Evolutionary conservation across 2,113 vertebrate genomes (phyloP).

Genomic region (Anoplopoma fimbria): DNA sequence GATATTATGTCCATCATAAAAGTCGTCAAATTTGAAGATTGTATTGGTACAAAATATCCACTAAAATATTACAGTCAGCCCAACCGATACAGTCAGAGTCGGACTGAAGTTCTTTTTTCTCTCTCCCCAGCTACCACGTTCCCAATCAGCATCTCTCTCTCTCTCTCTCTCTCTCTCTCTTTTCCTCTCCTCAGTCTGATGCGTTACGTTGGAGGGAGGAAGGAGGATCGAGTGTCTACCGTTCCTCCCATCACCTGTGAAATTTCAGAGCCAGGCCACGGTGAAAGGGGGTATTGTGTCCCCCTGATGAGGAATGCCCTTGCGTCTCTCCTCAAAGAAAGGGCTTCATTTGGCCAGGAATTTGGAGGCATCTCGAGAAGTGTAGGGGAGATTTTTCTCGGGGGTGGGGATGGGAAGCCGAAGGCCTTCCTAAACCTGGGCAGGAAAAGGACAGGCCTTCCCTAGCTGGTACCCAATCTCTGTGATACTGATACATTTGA

Average conservation of each 20-base stretch:
- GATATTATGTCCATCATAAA: neutral
- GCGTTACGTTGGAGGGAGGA: constrained; percentile 76
- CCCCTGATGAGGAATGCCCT: constrained; percentile 90
- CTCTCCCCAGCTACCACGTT: constrained; percentile 26
- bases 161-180: constrained; percentile 16
- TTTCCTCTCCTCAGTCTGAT: constrained; percentile 21
- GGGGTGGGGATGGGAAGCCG: constrained; percentile 65
- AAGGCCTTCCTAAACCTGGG: constrained; percentile 73
- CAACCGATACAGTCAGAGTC: neutral
- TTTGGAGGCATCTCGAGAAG: constrained; percentile 94
- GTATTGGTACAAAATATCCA: neutral
- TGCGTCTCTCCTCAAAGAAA: constrained; percentile 89
- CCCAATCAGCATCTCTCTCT: constrained; percentile 43
- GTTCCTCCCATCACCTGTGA: constrained; percentile 96
- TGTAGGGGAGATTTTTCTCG: constrained; percentile 80
- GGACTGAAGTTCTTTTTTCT: constrained; percentile 2
- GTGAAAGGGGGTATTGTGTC: constrained; percentile 97
- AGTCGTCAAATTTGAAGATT: neutral
- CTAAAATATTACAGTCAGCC: neutral
- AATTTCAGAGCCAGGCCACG: constrained; percentile 89
- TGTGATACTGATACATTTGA: neutral
- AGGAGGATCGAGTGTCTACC: constrained; percentile 87
- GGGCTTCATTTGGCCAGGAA: constrained; percentile 95
- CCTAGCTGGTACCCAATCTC: neutral
- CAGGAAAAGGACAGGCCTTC: constrained; percentile 5